Evolutionary conservation across 1,140 invertebrate species (phyloP).

Genomic region (Mylabris phalerata): DNA sequence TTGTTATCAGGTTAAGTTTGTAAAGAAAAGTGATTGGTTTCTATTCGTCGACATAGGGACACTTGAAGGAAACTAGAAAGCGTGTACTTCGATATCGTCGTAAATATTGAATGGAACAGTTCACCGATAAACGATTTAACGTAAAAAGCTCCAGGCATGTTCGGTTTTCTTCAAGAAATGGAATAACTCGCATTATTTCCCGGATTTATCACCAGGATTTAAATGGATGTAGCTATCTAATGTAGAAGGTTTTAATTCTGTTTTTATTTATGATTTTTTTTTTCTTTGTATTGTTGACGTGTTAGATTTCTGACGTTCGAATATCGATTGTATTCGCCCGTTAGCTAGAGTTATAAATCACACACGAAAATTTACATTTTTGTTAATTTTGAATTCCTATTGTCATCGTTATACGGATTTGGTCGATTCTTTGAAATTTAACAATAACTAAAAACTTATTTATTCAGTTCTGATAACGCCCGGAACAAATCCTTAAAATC

Average conservation of each 20-base stretch:
- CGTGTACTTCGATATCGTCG: slow-evolving; percentile 7
- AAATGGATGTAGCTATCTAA: background rate
- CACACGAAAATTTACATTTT: no score
- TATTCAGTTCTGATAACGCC: background rate
- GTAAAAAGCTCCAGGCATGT: slow-evolving; percentile 8
- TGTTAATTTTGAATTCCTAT: background rate
- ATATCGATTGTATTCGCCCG: no score
- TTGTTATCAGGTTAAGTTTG: no score
- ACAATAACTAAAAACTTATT: slow-evolving; percentile 11
- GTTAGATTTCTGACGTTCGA: no score
- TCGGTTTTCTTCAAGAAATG: slow-evolving; percentile 8
- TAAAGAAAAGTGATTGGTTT: background rate
- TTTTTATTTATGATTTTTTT: no score
- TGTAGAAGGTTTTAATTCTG: no score
- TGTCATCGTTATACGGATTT: background rate
- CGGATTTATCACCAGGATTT: slow-evolving; percentile 7
- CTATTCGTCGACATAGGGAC: slow-evolving; percentile 9
- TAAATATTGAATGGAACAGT: slow-evolving; percentile 19
- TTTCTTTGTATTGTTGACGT: no score
- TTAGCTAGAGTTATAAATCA: no score
- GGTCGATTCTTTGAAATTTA: slow-evolving; percentile 7
- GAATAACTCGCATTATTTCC: slow-evolving; percentile 6
- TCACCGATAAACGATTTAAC: slow-evolving; percentile 17
- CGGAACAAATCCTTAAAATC: slow-evolving; percentile 25
- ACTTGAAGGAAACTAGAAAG: slow-evolving; percentile 3